A percentile compares a stretch with the other conserved stretches of the same genome.
These are phyloP conservation scores for Eidolon helvum DNA, from an alignment of 2,113 vertebrate species.

Conservation along the genomic window DNA sequence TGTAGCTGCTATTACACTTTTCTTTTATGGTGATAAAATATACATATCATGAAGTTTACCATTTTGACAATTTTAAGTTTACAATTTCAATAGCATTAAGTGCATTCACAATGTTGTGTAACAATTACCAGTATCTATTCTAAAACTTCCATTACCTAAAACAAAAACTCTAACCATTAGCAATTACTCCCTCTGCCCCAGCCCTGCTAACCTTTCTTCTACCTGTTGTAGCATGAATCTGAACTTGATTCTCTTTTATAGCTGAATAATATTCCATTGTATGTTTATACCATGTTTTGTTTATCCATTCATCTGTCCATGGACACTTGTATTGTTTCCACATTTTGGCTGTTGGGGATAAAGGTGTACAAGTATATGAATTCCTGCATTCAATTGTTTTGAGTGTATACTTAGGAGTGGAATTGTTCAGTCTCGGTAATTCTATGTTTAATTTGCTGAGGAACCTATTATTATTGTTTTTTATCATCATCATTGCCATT, in stretches of 20 bases:
- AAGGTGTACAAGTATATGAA: neutral
- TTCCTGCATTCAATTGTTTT: neutral
- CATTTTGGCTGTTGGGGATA: neutral
- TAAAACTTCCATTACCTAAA: neutral
- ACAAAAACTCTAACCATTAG: neutral
- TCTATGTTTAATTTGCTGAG: neutral
- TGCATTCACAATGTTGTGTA: neutral
- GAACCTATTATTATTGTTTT: neutral
- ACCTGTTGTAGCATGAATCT: neutral
- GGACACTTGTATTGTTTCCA: neutral
- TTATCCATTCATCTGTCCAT: neutral
- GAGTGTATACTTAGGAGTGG: neutral
- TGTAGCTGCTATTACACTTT: neutral
- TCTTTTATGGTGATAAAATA: neutral
- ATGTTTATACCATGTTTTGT: neutral
- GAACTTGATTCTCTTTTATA: neutral
- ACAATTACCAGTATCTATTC: neutral
- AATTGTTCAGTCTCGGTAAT: neutral
- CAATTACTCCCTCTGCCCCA: neutral
- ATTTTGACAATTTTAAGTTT: neutral
- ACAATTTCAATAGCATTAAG: neutral
- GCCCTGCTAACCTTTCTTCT: neutral
- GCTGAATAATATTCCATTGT: neutral
- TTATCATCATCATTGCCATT: neutral
- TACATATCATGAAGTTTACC: neutral